These are phyloP conservation scores for Sinosuthora webbiana DNA, from an alignment of 2,113 vertebrate species.

Conservation along the genomic window DNA sequence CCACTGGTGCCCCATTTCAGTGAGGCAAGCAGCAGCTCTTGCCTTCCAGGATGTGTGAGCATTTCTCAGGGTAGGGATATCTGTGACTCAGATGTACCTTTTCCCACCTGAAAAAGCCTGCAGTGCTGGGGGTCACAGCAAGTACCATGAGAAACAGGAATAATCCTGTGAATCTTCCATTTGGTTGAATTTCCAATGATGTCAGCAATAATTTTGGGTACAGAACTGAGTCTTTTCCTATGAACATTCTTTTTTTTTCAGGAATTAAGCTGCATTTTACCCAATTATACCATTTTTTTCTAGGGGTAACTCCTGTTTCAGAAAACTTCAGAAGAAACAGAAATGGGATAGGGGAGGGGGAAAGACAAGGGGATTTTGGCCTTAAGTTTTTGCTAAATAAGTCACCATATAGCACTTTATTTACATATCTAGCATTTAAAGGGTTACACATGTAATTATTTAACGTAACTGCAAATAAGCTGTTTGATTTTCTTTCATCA, in stretches of 20 bases:
- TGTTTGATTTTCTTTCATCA: conserved; percentile 76
- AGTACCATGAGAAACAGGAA: background rate
- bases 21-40: background rate
- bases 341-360: background rate
- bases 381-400: background rate
- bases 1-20: background rate
- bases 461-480: conserved; percentile 75
- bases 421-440: conserved; percentile 78
- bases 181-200: background rate
- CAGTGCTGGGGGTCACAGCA: background rate
- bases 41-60: background rate
- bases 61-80: background rate
- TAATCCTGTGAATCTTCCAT: background rate
- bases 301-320: background rate
- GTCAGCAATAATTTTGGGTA: background rate
- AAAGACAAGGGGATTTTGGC: background rate
- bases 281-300: conserved; percentile 9
- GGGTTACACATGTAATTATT: conserved; percentile 78
- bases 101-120: background rate
- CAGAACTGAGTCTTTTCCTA: background rate
- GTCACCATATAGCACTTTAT: conserved; percentile 51
- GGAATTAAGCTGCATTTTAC: background rate
- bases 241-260: background rate
- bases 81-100: background rate
- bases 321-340: background rate